phyloP scores from a whole-genome alignment of 2,113 vertebrate species.

The Chloebia gouldiae region DNA sequence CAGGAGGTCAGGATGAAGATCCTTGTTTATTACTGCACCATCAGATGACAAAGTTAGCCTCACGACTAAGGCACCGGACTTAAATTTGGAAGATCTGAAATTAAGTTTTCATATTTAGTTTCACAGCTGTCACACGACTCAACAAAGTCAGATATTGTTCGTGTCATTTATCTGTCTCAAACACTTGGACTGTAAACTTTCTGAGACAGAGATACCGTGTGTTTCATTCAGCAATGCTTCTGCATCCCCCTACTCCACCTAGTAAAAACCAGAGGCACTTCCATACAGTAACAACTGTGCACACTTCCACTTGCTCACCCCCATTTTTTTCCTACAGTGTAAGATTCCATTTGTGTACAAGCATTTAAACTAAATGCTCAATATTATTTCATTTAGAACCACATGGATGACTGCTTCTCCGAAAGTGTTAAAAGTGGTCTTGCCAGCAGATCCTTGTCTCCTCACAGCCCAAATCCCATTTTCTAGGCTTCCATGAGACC shows the following conservation, averaged over 20 bases:
- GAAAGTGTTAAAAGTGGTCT: neutral
- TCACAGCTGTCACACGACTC: neutral
- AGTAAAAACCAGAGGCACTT: neutral
- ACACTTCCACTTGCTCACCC: neutral
- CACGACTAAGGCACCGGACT: neutral
- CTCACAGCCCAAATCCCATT: neutral
- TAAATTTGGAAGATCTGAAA: neutral
- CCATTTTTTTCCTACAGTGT: neutral
- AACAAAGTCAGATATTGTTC: neutral
- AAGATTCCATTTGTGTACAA: neutral
- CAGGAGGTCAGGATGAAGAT: neutral
- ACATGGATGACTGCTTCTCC: neutral
- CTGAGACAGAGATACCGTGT: neutral
- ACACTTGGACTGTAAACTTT: neutral
- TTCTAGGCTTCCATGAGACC: neutral
- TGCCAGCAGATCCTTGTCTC: neutral
- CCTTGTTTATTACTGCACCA: neutral
- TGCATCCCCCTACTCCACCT: too few species aligned
- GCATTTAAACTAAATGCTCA: neutral
- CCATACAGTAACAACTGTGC: neutral
- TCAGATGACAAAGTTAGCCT: neutral
- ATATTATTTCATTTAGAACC: neutral
- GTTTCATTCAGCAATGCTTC: neutral
- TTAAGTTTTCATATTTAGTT: neutral
- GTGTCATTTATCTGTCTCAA: neutral